Conservation (phyloP, 2,888 invertebrate species). For the Alloscopus bannaensis region DNA sequence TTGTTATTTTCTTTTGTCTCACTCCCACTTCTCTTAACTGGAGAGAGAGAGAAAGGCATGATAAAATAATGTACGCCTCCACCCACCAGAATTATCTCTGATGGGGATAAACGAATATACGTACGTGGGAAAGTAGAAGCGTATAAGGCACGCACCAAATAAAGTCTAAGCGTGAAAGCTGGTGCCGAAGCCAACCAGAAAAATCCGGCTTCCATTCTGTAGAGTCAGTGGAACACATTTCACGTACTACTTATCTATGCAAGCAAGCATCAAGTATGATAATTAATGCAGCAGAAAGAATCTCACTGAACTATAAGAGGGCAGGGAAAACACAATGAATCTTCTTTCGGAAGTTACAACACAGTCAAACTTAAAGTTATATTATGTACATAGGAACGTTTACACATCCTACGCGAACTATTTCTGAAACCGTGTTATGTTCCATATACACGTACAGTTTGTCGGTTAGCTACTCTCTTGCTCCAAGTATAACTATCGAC, state of each 20-base stretch:
- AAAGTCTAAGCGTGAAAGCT: constrained; percentile 19
- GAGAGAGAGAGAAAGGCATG: constrained; percentile 8
- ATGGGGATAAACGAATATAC: no score
- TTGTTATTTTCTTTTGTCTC: no score
- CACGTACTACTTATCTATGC: constrained; percentile 57
- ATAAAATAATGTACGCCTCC: no score
- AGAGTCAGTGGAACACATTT: constrained; percentile 51
- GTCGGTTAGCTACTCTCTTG: no score
- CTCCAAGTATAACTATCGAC: constrained; percentile 46
- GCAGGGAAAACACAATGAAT: constrained; percentile 42
- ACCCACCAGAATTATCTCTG: no score
- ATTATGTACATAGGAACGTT: neutral
- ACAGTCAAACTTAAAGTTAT: neutral
- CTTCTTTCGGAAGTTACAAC: constrained; percentile 13
- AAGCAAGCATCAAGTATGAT: constrained; percentile 60
- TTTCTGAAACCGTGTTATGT: no score
- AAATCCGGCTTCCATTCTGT: constrained; percentile 10
- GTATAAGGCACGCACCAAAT: constrained; percentile 1
- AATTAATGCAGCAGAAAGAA: constrained; percentile 58
- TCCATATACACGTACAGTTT: no score
- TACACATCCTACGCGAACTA: no score
- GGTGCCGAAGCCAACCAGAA: constrained; percentile 28
- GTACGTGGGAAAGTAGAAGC: neutral
- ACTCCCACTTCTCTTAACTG: constrained; percentile 29
- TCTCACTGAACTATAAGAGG: constrained; percentile 18